Conservation (phyloP, 2,888 invertebrate species). For the Rhodophaea formosa region DNA sequence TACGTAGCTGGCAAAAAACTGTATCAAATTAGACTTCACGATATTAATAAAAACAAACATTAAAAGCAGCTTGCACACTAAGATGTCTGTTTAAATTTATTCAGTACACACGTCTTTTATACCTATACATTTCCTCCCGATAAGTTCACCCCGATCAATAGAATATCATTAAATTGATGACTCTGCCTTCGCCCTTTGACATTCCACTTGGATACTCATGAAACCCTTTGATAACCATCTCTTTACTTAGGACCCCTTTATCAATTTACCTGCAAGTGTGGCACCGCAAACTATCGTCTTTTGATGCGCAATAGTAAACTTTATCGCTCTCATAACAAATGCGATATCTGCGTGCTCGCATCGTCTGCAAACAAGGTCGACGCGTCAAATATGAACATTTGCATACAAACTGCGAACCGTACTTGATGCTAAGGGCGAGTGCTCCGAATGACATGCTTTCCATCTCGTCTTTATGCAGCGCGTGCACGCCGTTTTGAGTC, state of each 20-base stretch:
- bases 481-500: neutral
- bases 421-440: slow-evolving; percentile 7
- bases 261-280: slow-evolving; percentile 29
- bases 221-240: slow-evolving; percentile 7
- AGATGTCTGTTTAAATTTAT: too few species aligned
- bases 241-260: slow-evolving; percentile 15
- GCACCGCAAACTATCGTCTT: slow-evolving; percentile 9
- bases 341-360: slow-evolving; percentile 1
- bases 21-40: too few species aligned
- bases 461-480: slow-evolving; percentile 13
- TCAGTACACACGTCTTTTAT: too few species aligned
- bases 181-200: slow-evolving; percentile 5
- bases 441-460: slow-evolving; percentile 22
- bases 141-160: slow-evolving; percentile 1
- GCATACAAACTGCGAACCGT: slow-evolving; percentile 52
- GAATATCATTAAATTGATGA: slow-evolving; percentile 3
- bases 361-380: slow-evolving; percentile 32
- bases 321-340: slow-evolving; percentile 11
- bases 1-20: too few species aligned
- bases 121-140: neutral
- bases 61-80: too few species aligned
- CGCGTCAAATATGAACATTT: slow-evolving; percentile 47
- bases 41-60: too few species aligned
- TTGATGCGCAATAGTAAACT: slow-evolving; percentile 7
- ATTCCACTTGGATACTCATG: neutral